These are phyloP conservation scores for Lasioglossum villosulum DNA, from an alignment of 2,888 invertebrate species.

Conservation along the genomic window DNA sequence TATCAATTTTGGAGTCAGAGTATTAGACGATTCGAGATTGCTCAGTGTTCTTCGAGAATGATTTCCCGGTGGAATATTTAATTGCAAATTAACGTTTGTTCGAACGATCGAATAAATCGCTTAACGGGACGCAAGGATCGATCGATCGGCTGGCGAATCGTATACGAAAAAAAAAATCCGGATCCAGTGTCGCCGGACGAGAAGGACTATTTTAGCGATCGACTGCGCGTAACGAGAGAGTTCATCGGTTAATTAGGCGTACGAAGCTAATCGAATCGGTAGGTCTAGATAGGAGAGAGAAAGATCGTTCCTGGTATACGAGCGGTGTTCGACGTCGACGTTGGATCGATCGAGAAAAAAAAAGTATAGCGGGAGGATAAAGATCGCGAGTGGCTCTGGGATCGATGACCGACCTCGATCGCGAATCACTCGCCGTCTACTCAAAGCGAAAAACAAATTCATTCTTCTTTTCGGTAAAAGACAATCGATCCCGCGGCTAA, in stretches of 20 bases:
- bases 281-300: conserved; percentile 3
- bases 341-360: conserved; percentile 45
- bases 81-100: not conserved
- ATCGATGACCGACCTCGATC: conserved; percentile 65
- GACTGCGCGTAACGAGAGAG: conserved; percentile 12
- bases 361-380: conserved; percentile 11
- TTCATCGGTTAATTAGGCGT: conserved; percentile 38
- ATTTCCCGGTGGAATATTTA: not conserved
- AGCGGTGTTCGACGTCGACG: conserved; percentile 40
- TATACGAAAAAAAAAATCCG: conserved; percentile 56
- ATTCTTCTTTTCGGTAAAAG: conserved; percentile 1
- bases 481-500: conserved; percentile 27
- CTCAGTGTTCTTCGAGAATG: not conserved
- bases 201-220: conserved; percentile 26
- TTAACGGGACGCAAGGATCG: conserved; percentile 22
- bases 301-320: conserved; percentile 49
- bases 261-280: conserved; percentile 3
- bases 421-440: conserved; percentile 44
- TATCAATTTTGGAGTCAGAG: not conserved
- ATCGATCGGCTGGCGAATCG: conserved; percentile 26
- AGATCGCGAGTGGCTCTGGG: conserved; percentile 49
- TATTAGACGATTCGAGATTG: not conserved
- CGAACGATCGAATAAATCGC: not conserved
- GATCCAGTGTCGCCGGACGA: conserved; percentile 42
- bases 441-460: conserved; percentile 6